A percentile compares a stretch with the other conserved stretches of the same genome.
phyloP scores from a whole-genome alignment of 30 jellyfish, hydroid and myxozoan genomes.

The Aurelia coerulea region DNA sequence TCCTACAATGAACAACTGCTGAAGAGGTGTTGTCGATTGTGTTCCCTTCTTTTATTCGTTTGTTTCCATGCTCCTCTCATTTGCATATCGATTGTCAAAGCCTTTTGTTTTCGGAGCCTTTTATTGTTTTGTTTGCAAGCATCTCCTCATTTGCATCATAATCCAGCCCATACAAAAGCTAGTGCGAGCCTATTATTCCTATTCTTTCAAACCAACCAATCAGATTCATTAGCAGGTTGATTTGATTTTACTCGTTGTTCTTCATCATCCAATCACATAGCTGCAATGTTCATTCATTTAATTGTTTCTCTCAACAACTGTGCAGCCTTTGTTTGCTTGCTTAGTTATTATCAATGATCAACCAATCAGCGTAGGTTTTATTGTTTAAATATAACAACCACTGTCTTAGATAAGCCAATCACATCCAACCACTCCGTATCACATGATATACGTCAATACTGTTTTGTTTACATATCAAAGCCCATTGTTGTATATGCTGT shows the following conservation, averaged over 20 bases:
- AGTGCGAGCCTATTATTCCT: background rate
- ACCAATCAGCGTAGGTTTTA: slow-evolving; percentile 9
- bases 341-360: background rate
- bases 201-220: background rate
- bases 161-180: background rate
- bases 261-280: background rate
- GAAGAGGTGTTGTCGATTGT: slow-evolving; percentile 86
- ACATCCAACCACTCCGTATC: no score
- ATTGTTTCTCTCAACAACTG: slow-evolving; percentile 19
- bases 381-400: background rate
- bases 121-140: slow-evolving; percentile 26
- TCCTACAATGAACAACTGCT: slow-evolving; percentile 78
- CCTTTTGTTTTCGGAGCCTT: slow-evolving; percentile 38
- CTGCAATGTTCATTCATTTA: background rate
- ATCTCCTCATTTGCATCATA: slow-evolving; percentile 45
- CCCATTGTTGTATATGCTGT: no score
- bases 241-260: background rate
- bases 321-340: background rate
- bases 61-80: slow-evolving; percentile 62
- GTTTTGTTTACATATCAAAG: no score
- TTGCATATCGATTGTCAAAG: slow-evolving; percentile 63
- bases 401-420: no score
- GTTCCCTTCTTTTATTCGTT: slow-evolving; percentile 68
- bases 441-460: no score
- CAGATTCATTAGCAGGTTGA: background rate